Percentiles rank a stretch among this genome's conserved stretches.
phyloP scores from a whole-genome alignment of 92 coral and sea anemone genomes.

The Epizoanthus fatuus region DNA sequence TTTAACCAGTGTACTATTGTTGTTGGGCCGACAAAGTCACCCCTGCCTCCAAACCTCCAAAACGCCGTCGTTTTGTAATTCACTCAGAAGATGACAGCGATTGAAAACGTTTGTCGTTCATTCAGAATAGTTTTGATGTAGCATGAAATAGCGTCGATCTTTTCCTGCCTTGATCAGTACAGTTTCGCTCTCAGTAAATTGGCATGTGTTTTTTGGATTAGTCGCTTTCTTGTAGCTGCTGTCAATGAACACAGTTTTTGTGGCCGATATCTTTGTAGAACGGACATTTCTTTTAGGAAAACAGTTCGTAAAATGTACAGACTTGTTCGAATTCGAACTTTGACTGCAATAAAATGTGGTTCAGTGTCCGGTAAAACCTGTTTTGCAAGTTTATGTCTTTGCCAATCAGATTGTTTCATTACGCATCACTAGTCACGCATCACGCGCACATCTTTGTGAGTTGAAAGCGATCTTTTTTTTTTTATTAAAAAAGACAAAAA shows the following conservation, averaged over 20 bases:
- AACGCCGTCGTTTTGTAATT: no score
- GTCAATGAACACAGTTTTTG: background rate
- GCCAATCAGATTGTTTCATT: no score
- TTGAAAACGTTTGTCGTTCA: background rate
- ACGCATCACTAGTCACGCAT: no score
- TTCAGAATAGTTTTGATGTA: background rate
- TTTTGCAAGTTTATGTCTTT: no score
- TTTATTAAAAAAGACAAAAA: no score
- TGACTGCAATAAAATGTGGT: background rate
- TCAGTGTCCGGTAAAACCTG: no score
- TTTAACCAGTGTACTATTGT: no score
- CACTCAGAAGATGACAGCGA: no score
- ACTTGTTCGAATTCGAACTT: background rate
- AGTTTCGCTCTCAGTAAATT: background rate
- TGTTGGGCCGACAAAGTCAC: no score
- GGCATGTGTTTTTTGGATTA: background rate
- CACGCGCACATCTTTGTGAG: no score
- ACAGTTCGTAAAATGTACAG: conserved; percentile 6
- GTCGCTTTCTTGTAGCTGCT: background rate
- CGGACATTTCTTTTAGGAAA: background rate
- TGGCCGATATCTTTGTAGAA: background rate
- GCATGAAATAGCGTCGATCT: background rate
- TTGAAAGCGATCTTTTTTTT: no score
- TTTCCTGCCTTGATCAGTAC: background rate
- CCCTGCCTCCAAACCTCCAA: no score